Base-by-base conservation (phyloP, 1,140 invertebrate species). In the Drosophila parvula region DNA sequence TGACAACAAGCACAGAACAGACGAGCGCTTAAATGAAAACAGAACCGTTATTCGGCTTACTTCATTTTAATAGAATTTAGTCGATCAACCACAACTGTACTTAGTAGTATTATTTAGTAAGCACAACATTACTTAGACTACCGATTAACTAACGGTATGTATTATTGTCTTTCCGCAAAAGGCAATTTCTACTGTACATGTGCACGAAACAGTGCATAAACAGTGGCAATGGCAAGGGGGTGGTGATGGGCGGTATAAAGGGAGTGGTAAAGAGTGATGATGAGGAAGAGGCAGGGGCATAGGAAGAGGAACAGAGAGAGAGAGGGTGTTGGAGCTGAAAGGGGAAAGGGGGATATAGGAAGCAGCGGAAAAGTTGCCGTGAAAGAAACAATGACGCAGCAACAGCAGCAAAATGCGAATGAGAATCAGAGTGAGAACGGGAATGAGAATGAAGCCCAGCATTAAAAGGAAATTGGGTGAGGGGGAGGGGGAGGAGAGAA, bases 121-220 rank as follows among this genome's bases (percentile, higher is more conserved):
- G 30, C 30, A 30, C 7, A 30, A 30, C 5, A 30, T 30, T 5
- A 5, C 7, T 30, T 30, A 8, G 7, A 8, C 30, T 30, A 30
- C 30, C 2, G 2, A 43, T 16, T 16, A 16, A 22, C 22, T 22
- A 2, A 3, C n/a, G n/a, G 4, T 9, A 43, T 16, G 10, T 43
- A 16, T 22, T 44, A 22, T 22, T 60, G 12, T 14, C 3, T 11
- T 32, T 32, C 38, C n/a, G 10, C 28, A 51, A 12, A 12, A 6
- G 18, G 11, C 57, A 36, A 8, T n/a, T 2, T 36, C 10, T 27
- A 53, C 62, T 67, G 62, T 69, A 56, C 70, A 78, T 28, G 44
- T 48, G 36, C 44, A 71, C 60, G 79, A 86, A 86, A 85, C 70
- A 79, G 70, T 79, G 82, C 81, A 85, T 81, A 81, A 78, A 75